phyloP scores from a whole-genome alignment of 1,140 invertebrate genomes.

The Chymomyza costata region DNA sequence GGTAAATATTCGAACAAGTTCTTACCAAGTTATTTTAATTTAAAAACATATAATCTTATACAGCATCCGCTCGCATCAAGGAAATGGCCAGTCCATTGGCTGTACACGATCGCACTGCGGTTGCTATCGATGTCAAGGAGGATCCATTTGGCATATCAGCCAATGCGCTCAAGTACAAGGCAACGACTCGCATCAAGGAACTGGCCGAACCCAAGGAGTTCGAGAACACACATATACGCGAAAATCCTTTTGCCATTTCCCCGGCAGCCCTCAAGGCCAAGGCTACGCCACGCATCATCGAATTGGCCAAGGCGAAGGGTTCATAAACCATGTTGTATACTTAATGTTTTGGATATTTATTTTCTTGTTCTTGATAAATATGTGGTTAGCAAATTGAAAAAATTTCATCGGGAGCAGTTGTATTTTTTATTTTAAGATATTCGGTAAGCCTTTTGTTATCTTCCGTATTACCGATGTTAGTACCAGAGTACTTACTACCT shows the following conservation, averaged over 20 bases:
- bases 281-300: constrained; percentile 75
- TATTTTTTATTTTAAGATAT: too few species aligned
- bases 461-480: too few species aligned
- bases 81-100: constrained; percentile 54
- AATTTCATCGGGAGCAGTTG: too few species aligned
- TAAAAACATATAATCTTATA: neutral
- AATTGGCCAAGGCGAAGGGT: constrained; percentile 75
- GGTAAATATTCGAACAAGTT: constrained; percentile 21
- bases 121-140: constrained; percentile 48
- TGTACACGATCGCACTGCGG: constrained; percentile 42
- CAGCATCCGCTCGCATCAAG: constrained; percentile 53
- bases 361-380: too few species aligned
- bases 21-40: neutral
- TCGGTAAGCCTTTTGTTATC: too few species aligned
- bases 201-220: constrained; percentile 75
- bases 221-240: constrained; percentile 63
- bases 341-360: constrained; percentile 14
- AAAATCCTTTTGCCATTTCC: constrained; percentile 63
- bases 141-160: constrained; percentile 60
- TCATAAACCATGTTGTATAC: too few species aligned
- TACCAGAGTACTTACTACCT: too few species aligned
- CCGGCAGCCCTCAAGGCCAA: constrained; percentile 76
- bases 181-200: constrained; percentile 74
- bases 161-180: constrained; percentile 74
- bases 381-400: too few species aligned